These are phyloP conservation scores for Drosophila orosa DNA, from an alignment of 1,140 invertebrate genomes.

Conservation along the genomic window DNA sequence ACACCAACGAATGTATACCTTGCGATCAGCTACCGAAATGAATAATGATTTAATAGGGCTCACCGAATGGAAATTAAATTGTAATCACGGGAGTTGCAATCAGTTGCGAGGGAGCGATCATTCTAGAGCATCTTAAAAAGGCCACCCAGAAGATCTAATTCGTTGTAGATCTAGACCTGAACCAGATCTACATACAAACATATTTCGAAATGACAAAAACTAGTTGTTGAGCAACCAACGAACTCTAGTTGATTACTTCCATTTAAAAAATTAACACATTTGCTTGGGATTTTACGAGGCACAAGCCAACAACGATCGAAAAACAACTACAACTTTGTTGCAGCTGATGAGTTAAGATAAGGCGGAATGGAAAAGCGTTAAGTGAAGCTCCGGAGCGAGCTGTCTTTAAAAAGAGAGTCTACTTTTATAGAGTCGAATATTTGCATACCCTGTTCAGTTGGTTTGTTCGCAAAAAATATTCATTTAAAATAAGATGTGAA, in stretches of 20 bases:
- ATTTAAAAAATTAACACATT: slow-evolving; percentile 52
- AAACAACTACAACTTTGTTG: slow-evolving; percentile 44
- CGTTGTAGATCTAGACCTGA: not conserved
- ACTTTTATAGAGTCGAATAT: not conserved
- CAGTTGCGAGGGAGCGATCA: slow-evolving; percentile 38
- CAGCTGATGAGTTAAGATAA: slow-evolving; percentile 44
- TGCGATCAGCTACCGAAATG: slow-evolving; percentile 58
- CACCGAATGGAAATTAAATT: slow-evolving; percentile 59
- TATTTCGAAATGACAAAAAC: slow-evolving; percentile 8
- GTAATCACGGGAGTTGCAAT: slow-evolving; percentile 59
- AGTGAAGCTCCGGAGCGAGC: slow-evolving; percentile 17
- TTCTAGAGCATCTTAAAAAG: slow-evolving; percentile 15
- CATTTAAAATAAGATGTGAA: not conserved
- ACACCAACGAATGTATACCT: slow-evolving; percentile 5
- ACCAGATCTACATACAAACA: not conserved
- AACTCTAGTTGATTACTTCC: slow-evolving; percentile 12
- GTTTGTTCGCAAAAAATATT: not conserved
- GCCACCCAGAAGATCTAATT: slow-evolving; percentile 54
- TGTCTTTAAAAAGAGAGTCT: not conserved
- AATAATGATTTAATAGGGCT: slow-evolving; percentile 65
- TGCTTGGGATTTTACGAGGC: slow-evolving; percentile 39
- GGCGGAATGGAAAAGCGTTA: slow-evolving; percentile 8
- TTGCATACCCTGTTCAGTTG: not conserved
- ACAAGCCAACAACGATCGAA: slow-evolving; percentile 27
- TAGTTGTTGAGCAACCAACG: slow-evolving; percentile 15